phyloP scores from a whole-genome alignment of 1,140 invertebrate species.

The Platyura marginata region DNA sequence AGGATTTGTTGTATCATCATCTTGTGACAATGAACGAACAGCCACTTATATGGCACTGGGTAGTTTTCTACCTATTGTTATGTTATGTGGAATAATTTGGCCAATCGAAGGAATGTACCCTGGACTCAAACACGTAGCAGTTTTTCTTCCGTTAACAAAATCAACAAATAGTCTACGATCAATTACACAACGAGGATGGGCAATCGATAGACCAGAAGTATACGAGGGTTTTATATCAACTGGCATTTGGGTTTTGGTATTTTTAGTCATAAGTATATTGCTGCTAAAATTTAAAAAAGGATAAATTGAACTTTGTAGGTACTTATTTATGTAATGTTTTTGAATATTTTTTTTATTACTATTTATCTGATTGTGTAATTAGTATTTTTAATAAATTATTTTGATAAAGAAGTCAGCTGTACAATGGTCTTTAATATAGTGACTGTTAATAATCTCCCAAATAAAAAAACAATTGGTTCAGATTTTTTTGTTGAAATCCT shows the following conservation, averaged over 20 bases:
- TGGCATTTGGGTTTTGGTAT: constrained; percentile 63
- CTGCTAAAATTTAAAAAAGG: constrained; percentile 70
- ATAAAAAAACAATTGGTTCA: too few relatives aligned
- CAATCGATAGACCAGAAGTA: constrained; percentile 50
- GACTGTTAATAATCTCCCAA: too few relatives aligned
- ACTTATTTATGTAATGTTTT: too few relatives aligned
- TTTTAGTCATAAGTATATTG: constrained; percentile 58
- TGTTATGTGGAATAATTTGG: constrained; percentile 78
- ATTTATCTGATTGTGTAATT: too few relatives aligned
- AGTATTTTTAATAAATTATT: too few relatives aligned
- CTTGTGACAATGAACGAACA: constrained; percentile 75
- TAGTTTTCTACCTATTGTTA: constrained; percentile 80
- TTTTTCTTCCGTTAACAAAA: constrained; percentile 64
- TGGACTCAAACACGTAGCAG: background rate
- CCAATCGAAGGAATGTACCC: constrained; percentile 42
- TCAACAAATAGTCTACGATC: constrained; percentile 80
- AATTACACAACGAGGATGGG: constrained; percentile 77
- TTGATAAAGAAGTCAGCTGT: too few relatives aligned
- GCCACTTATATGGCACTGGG: constrained; percentile 86
- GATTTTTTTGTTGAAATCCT: too few relatives aligned
- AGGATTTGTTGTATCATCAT: constrained; percentile 75
- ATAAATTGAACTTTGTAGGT: constrained; percentile 21
- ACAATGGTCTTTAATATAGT: too few relatives aligned
- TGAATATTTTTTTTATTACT: too few relatives aligned
- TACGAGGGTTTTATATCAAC: constrained; percentile 76